Evolutionary conservation across 2,113 vertebrate species (phyloP).

Genomic region (Hiodon tergisus): DNA sequence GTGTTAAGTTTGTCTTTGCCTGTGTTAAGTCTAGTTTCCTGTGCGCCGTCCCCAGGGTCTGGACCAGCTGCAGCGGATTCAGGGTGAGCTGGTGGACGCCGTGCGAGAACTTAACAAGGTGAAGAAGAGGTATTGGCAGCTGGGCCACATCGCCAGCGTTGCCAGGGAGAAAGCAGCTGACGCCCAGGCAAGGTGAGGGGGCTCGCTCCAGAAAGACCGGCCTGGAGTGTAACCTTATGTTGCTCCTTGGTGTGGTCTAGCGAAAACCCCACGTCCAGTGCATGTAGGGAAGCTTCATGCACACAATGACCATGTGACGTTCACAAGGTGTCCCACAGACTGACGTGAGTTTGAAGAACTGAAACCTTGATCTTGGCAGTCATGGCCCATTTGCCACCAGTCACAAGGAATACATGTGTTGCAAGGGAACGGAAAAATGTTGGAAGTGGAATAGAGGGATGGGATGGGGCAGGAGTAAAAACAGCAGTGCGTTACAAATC

Average conservation of each 20-base stretch:
- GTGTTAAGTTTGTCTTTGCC: neutral
- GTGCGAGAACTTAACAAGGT: constrained; percentile 75
- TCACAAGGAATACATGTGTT: no score
- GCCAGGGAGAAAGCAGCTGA: constrained; percentile 78
- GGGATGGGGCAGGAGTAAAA: no score
- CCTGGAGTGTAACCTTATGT: neutral
- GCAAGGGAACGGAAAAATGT: no score
- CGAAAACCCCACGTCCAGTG: no score
- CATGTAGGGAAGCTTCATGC: no score
- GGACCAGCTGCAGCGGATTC: constrained; percentile 70
- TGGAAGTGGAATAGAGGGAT: no score
- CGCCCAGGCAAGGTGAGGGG: constrained; percentile 69
- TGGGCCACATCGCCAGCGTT: constrained; percentile 64
- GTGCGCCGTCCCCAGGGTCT: constrained; percentile 56
- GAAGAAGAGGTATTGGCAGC: constrained; percentile 74
- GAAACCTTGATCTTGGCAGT: no score
- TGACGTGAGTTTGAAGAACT: no score
- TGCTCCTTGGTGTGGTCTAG: neutral
- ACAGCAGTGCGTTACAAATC: no score
- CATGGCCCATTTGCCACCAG: no score
- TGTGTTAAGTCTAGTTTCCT: neutral
- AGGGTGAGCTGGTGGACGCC: constrained; percentile 73
- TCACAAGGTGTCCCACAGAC: no score
- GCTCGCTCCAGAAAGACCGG: neutral
- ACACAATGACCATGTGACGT: no score